These are phyloP conservation scores for Arenaria interpres DNA, from an alignment of 2,113 vertebrate genomes.

Conservation along the genomic window DNA sequence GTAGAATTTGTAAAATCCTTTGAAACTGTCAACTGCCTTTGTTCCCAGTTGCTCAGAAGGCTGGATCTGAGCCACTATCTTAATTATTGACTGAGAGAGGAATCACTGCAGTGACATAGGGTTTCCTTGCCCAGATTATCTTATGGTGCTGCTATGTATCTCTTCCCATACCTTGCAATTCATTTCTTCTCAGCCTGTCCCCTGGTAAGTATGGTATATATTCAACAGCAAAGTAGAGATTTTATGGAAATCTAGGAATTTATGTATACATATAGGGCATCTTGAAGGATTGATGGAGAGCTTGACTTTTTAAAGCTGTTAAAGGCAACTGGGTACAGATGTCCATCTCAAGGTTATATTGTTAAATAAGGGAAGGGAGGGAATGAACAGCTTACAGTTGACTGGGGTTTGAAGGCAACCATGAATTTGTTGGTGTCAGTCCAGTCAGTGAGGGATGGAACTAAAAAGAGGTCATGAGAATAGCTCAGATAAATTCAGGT, in stretches of 20 bases:
- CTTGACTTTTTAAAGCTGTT: background rate
- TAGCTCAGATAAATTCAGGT: background rate
- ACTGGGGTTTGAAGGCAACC: background rate
- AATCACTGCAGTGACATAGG: background rate
- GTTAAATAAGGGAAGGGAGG: background rate
- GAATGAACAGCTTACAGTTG: background rate
- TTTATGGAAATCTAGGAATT: background rate
- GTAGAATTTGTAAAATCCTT: background rate
- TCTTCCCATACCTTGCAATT: background rate
- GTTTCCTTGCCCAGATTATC: background rate
- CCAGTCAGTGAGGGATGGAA: background rate
- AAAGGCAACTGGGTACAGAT: background rate
- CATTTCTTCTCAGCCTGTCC: background rate
- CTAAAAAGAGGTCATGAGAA: conserved; percentile 10
- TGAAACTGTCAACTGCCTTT: background rate
- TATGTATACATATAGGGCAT: background rate
- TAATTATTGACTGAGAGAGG: background rate
- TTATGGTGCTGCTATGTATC: background rate
- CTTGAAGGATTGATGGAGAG: background rate
- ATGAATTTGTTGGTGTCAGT: background rate
- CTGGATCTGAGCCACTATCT: background rate
- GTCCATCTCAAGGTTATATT: background rate
- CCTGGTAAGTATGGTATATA: background rate
- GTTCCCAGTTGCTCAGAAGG: background rate
- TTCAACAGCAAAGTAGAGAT: background rate